Base-by-base conservation (phyloP, 1,140 invertebrate species). In the Panulirus ornatus region DNA sequence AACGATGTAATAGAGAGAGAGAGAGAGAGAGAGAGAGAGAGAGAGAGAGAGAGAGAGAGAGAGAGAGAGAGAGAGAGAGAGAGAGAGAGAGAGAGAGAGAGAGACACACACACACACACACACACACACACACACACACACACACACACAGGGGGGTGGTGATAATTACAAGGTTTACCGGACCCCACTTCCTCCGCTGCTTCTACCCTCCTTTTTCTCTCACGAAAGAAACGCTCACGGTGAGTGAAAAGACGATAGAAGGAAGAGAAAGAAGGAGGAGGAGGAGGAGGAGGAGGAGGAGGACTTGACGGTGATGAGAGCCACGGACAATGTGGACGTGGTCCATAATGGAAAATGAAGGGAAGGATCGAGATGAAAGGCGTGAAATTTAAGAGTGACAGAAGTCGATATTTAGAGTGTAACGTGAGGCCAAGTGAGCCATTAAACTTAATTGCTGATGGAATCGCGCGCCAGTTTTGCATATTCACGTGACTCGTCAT, bases 361-460 rank as follows among this genome's bases (percentile, higher is more conserved):
- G 71, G 71, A 38, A 8, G 71, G 71, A 34, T 75, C 16, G 36
- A 75, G 71, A 42, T 42, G 40, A 76, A 44, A 44, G 73, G 73
- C 73, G 34, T 38, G 38, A 19, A 44, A 16, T 38, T 42, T 42
- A 76, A 42, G 73, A 16, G n/a, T 76, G 73, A 40, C 38, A 44
- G 38, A 16, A 47, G 76, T 51, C 42, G 27, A 79, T 34, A 51
- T 51, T 47, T 51, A 16, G 44, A 16, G n/a, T 38, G 76, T 22
- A 51, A 9, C 44, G 22, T 30, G 42, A 27, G 42, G 42, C 30
- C 27, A 34, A 79, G 42, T 11, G 76, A 78, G 30, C 44, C 76
- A 79, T 79, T 51, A 51, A 79, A 79, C 76, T 79, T 79, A 79
- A 79, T 79, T 79, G 76, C 76, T 79, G 76, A 79, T 79, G 76